Percentiles rank a stretch among this genome's conserved stretches.
Conservation (phyloP, 2,888 invertebrate species). For the Teleogryllus oceanicus region DNA sequence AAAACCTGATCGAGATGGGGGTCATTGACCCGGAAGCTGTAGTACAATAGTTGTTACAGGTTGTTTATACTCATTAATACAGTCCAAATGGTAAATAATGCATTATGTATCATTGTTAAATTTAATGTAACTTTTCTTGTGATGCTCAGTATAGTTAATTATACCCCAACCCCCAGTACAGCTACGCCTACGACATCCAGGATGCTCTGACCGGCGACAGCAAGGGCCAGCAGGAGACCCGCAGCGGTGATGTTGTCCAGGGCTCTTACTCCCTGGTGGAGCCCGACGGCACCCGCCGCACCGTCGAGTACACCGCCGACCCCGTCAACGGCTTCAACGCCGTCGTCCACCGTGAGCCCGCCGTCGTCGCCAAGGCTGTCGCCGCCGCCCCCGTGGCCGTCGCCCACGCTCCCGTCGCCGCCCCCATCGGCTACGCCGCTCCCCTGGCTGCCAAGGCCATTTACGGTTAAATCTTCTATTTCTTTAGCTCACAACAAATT, state of each 20-base stretch:
- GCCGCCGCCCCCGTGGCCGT: conserved; percentile 35
- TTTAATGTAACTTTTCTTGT: too few relatives aligned
- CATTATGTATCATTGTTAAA: too few relatives aligned
- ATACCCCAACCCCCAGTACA: conserved; percentile 37
- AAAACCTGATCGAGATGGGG: too few relatives aligned
- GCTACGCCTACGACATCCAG: conserved; percentile 38
- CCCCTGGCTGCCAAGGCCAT: conserved; percentile 30
- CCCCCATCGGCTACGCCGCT: conserved; percentile 34
- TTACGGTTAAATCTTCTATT: background rate
- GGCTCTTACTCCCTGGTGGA: conserved; percentile 38
- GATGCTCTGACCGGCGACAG: conserved; percentile 38
- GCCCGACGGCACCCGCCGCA: conserved; percentile 38
- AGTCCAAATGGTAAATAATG: too few relatives aligned
- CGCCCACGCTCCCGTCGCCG: conserved; percentile 27
- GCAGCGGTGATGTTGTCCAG: conserved; percentile 37
- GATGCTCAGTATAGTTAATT: too few relatives aligned
- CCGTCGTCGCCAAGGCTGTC: conserved; percentile 37
- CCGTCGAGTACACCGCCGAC: conserved; percentile 38
- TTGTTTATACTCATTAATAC: too few relatives aligned
- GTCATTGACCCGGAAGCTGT: too few relatives aligned
- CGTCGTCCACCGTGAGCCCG: conserved; percentile 36
- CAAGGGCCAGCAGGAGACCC: conserved; percentile 38
- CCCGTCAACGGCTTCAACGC: conserved; percentile 39
- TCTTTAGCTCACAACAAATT: background rate
- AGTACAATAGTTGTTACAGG: too few relatives aligned